A percentile compares a stretch with the other conserved stretches of the same genome.
These are phyloP conservation scores for Phymanthus crucifer DNA, from an alignment of 92 coral and sea anemone genomes.

Conservation along the genomic window DNA sequence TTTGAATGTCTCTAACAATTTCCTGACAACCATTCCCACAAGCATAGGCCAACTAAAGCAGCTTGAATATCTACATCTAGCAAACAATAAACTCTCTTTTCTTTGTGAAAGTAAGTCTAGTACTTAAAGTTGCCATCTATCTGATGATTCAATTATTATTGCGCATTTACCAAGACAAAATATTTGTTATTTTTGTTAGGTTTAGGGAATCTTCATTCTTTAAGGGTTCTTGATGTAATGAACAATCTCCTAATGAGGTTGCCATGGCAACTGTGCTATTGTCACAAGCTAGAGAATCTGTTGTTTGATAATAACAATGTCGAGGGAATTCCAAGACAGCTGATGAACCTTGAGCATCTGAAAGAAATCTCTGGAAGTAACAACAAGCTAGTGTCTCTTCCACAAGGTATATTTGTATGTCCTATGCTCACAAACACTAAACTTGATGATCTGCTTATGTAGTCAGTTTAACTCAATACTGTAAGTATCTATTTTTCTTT, in stretches of 20 bases:
- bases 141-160: neutral
- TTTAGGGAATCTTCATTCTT: conserved; percentile 35
- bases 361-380: conserved; percentile 46
- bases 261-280: conserved; percentile 51
- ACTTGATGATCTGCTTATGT: neutral
- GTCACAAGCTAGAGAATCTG: conserved; percentile 33
- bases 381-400: conserved; percentile 28
- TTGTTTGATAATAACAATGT: conserved; percentile 34
- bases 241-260: conserved; percentile 33
- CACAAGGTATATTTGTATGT: conserved; percentile 55
- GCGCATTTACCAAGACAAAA: too few relatives aligned
- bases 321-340: conserved; percentile 33
- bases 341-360: conserved; percentile 26
- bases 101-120: conserved; percentile 37
- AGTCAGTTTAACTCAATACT: conserved; percentile 55
- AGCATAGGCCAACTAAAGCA: conserved; percentile 32
- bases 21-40: conserved; percentile 24
- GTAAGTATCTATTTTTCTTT: neutral
- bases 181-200: too few relatives aligned
- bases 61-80: conserved; percentile 37
- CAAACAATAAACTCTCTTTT: conserved; percentile 32
- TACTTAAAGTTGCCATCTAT: too few relatives aligned
- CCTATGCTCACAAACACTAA: too few relatives aligned
- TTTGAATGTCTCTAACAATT: conserved; percentile 43
- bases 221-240: conserved; percentile 54